Conservation (phyloP, 2,888 invertebrate genomes). For the Epistrophe grossulariae region DNA sequence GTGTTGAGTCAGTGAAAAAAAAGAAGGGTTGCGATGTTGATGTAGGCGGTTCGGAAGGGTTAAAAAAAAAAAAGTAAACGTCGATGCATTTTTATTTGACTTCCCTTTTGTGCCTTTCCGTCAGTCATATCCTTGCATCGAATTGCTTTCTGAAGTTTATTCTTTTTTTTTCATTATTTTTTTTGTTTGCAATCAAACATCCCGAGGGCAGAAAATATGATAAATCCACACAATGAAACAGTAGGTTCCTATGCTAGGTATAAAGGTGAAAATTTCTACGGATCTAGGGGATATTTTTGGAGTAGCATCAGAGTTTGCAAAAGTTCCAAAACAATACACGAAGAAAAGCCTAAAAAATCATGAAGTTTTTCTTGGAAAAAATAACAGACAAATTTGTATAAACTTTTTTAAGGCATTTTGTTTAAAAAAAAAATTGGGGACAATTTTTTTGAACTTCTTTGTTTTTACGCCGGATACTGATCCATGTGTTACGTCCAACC, state of each 20-base stretch:
- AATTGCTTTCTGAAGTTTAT: slow-evolving; percentile 46
- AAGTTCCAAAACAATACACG: too few species aligned
- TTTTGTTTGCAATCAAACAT: slow-evolving; percentile 68
- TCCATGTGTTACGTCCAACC: too few species aligned
- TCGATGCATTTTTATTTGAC: slow-evolving; percentile 70
- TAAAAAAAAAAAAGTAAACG: slow-evolving; percentile 15
- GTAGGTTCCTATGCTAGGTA: slow-evolving; percentile 30
- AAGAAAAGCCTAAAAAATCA: too few species aligned
- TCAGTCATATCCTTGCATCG: slow-evolving; percentile 53
- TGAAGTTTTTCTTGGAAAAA: too few species aligned
- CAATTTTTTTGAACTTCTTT: too few species aligned
- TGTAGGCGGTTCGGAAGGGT: slow-evolving; percentile 2
- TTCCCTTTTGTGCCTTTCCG: slow-evolving; percentile 29
- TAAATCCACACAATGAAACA: slow-evolving; percentile 70
- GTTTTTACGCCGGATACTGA: too few species aligned
- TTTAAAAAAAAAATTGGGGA: too few species aligned
- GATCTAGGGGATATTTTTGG: slow-evolving; percentile 35
- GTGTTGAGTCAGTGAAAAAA: slow-evolving; percentile 5
- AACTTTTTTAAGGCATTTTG: too few species aligned
- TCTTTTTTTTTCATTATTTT: slow-evolving; percentile 11
- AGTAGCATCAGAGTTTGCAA: not conserved
- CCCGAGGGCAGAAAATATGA: slow-evolving; percentile 74
- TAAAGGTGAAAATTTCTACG: slow-evolving; percentile 55
- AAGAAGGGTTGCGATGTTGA: not conserved
- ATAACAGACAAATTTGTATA: too few species aligned